Base-by-base conservation (phyloP, 2,797 vertebrate genomes). In the Lepus townsendii region DNA sequence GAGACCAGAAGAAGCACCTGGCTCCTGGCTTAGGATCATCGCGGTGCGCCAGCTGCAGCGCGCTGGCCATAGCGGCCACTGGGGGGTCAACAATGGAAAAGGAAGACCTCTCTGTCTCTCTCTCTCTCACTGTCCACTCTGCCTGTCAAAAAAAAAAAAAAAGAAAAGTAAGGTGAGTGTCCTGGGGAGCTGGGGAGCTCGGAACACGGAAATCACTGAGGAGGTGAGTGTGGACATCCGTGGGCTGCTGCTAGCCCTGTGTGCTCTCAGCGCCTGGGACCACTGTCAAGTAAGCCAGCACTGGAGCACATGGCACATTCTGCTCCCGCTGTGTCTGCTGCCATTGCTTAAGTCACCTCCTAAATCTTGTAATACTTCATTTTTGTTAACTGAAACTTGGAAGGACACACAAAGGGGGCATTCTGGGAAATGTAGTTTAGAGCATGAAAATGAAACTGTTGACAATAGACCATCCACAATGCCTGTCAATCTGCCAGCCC, bases 341-440 rank as follows among this genome's bases (percentile, higher is more conserved):
- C 50, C 52, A 26, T 75, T 17, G 76, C 71, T 93, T 24, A 7
- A 42, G 69, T 85, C 27, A 24, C 26, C 54, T 79, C n/a, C 76
- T 62, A 27, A 24, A 73, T 63, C 50, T 66, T 22, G 0, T 5
- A 72, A 1, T 32, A 26, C 30, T 94, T 88, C 63, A 32, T 3
- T 88, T 87, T 50, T 35, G 65, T 7, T 3, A 32, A 24, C 24
- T 93, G 84, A 71, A 83, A 86, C 60, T 85, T 35, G 13, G 47
- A 89, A 66, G 42, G 52, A 8, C 14, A 27, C 3, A 32, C 7
- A 42, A 30, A 62, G 26, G 63, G 27, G 52, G 52, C 20, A 57
- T 90, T 92, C 83, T 88, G 73, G 84, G 91, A 91, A 84, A 62
- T 42, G 50, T 65, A 38, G 79, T 87, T 76, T 76, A 47, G 24